phyloP scores from a whole-genome alignment of 1,140 invertebrate genomes.

The Bombus vancouverensis region DNA sequence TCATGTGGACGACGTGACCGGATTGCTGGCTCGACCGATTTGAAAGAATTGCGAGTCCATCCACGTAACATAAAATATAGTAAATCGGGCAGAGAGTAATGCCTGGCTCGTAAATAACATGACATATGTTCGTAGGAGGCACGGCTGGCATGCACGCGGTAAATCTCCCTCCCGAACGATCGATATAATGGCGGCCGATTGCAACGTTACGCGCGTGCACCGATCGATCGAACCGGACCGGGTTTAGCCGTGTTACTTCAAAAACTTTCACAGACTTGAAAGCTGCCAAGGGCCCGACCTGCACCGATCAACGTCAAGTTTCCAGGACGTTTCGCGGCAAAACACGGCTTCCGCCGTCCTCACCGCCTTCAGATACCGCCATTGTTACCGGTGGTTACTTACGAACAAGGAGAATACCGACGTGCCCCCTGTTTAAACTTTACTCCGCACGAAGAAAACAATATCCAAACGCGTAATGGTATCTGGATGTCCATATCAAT shows the following conservation, averaged over 20 bases:
- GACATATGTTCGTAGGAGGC: conserved; percentile 78
- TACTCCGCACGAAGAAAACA: not conserved
- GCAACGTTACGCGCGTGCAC: conserved; percentile 60
- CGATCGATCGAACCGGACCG: conserved; percentile 50
- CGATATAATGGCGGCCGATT: conserved; percentile 72
- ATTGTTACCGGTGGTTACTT: conserved; percentile 43
- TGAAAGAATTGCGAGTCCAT: conserved; percentile 74
- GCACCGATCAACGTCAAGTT: conserved; percentile 52
- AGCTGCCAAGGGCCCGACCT: conserved; percentile 40
- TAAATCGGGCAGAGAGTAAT: conserved; percentile 79
- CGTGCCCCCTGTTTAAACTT: conserved; percentile 20
- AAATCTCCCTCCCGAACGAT: conserved; percentile 74
- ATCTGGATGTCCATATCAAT: not conserved
- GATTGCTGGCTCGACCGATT: conserved; percentile 61
- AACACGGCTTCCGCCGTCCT: conserved; percentile 7
- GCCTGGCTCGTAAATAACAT: conserved; percentile 80
- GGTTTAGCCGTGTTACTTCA: conserved; percentile 24
- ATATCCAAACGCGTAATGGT: not conserved
- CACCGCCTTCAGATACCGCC: too few relatives aligned
- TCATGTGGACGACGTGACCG: conserved; percentile 51
- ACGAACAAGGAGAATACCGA: conserved; percentile 17
- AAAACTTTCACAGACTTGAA: conserved; percentile 41
- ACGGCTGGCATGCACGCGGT: conserved; percentile 76
- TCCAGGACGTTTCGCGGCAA: conserved; percentile 39
- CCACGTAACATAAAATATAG: conserved; percentile 79